Conservation (phyloP, 2,797 vertebrate species). For the Telmatherina bonti region DNA sequence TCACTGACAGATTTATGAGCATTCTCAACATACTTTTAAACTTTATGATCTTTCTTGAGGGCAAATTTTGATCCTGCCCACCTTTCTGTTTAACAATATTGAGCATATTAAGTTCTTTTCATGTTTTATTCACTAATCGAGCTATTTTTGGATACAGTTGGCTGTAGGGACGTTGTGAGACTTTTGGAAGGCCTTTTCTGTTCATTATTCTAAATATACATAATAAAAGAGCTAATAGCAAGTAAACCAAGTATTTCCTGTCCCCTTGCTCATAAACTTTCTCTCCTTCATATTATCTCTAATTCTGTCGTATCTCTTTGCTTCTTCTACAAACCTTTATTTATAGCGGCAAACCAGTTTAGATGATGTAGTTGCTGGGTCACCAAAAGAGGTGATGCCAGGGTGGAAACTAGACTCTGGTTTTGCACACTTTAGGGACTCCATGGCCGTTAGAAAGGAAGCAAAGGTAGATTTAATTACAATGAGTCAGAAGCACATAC, state of each 20-base stretch:
- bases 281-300: no score
- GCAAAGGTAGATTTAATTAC: neutral
- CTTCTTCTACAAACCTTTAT: neutral
- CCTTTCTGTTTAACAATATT: neutral
- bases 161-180: no score
- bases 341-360: neutral
- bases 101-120: neutral
- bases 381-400: neutral
- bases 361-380: neutral
- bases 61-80: neutral
- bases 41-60: neutral
- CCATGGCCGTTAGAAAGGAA: neutral
- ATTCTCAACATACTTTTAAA: neutral
- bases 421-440: neutral
- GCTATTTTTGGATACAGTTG: no score
- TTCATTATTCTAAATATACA: no score
- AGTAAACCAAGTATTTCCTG: no score
- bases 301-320: no score
- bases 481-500: neutral
- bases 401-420: no score
- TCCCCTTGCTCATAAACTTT: no score
- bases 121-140: neutral
- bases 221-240: no score
- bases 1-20: neutral
- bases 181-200: no score